Base-by-base conservation (phyloP, 2,113 vertebrate species). In the Axis porcinus region DNA sequence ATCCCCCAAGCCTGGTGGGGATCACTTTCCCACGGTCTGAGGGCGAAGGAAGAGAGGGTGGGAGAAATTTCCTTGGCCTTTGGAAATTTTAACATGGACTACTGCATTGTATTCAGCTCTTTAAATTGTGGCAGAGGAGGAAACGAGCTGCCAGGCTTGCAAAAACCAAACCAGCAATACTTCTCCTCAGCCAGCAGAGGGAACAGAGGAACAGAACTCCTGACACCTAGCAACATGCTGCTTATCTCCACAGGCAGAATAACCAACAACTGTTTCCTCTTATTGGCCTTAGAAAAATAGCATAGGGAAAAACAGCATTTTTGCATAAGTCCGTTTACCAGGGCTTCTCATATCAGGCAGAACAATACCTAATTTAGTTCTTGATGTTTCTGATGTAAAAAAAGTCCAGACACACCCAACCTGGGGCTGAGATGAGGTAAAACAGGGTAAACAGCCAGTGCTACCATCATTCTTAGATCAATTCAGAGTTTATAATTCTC, bases 161-260 rank as follows among this genome's bases (percentile, higher is more conserved):
- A n/a, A 10, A 50, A 45, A 30, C 17, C 33, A 74, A 81, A 25
- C 52, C 79, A 12, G 95, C 7, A 91, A 43, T 96, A 64, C 82
- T 94, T 70, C 60, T 40, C 45, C 70, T 64, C 33, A 7, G 47
- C 94, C 92, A 2, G 94, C 87, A 98, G 97, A 95, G 97, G 95
- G 94, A 83, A 70, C 17, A 92, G 86, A 86, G 84, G 33, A 16
- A 27, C 54, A 55, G 28, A 86, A 52, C 21, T 62, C 57, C 17
- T 5, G 0, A 74, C 23, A 50, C 1, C 2, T n/a, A 33, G 33
- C 23, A 47, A 70, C 2, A 15, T 1, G 11, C 36, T 16, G 25
- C 40, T 58, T 67, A 43, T 52, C 23, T 95, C 87, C 43, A 17
- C 1, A 70, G 52, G 55, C 13, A n/a, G 36, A 21, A 92, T 83